These are phyloP conservation scores for Pseudotriccus pelzelni DNA, from an alignment of 2,797 vertebrate genomes.

Conservation along the genomic window DNA sequence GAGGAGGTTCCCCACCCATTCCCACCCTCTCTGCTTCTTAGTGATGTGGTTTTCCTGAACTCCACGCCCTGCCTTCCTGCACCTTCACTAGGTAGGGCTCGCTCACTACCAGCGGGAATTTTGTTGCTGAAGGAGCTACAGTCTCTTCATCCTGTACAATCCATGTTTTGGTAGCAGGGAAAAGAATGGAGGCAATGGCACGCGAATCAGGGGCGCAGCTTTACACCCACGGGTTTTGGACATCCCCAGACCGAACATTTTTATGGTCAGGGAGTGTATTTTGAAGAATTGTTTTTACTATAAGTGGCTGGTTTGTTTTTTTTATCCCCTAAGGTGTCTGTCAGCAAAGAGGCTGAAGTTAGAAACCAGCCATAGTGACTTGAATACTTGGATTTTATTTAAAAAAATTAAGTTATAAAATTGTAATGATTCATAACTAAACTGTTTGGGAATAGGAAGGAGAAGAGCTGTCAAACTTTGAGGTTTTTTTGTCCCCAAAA, in stretches of 20 bases:
- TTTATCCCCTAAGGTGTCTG: background rate
- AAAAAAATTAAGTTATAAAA: background rate
- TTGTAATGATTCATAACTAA: background rate
- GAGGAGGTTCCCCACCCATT: background rate
- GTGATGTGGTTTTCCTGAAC: background rate
- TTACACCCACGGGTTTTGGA: background rate
- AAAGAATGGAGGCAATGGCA: background rate
- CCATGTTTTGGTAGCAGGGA: background rate
- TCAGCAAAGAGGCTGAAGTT: background rate
- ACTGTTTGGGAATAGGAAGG: background rate
- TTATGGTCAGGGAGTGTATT: background rate
- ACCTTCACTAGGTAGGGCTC: background rate
- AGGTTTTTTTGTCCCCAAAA: background rate
- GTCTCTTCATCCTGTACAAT: background rate
- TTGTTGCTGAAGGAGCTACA: background rate
- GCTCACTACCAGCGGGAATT: background rate
- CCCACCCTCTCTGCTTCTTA: background rate
- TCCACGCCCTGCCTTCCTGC: background rate
- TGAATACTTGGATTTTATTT: background rate
- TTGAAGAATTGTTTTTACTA: background rate
- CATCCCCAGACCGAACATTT: background rate
- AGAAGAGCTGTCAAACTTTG: background rate
- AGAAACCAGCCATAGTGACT: background rate
- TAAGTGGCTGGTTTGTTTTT: background rate
- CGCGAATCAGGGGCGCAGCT: background rate